Conservation (phyloP, 2,888 invertebrate genomes). For the Dascillus cervinus region DNA sequence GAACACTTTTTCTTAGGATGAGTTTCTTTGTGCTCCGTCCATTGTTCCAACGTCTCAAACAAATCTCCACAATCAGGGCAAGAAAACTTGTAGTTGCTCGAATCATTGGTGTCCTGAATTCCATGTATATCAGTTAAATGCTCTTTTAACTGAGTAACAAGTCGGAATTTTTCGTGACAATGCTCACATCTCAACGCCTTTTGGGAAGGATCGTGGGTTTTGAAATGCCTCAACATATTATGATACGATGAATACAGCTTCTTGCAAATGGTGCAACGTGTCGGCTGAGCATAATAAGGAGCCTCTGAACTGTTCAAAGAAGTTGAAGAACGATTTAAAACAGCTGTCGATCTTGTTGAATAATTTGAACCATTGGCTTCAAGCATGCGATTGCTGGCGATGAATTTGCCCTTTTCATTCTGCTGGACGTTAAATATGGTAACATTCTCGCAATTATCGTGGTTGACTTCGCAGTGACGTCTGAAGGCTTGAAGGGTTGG, state of each 20-base stretch:
- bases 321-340: constrained; percentile 3
- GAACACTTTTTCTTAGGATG: constrained; percentile 50
- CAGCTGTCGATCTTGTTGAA: neutral
- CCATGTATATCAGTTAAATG: constrained; percentile 43
- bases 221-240: constrained; percentile 52
- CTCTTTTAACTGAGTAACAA: constrained; percentile 49
- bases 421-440: constrained; percentile 4
- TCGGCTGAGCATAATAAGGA: constrained; percentile 7
- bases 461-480: constrained; percentile 31
- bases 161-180: constrained; percentile 50
- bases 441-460: constrained; percentile 31
- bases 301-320: constrained; percentile 7
- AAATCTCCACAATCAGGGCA: constrained; percentile 55
- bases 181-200: constrained; percentile 52
- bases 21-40: constrained; percentile 51
- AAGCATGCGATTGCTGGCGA: neutral
- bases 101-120: constrained; percentile 27
- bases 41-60: constrained; percentile 49
- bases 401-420: constrained; percentile 25
- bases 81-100: constrained; percentile 50
- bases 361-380: neutral
- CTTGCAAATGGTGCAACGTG: constrained; percentile 47
- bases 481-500: constrained; percentile 32
- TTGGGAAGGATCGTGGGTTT: constrained; percentile 45
- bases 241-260: constrained; percentile 50